Conservation (phyloP, 2,888 invertebrate genomes). For the Plagodis pulveraria region DNA sequence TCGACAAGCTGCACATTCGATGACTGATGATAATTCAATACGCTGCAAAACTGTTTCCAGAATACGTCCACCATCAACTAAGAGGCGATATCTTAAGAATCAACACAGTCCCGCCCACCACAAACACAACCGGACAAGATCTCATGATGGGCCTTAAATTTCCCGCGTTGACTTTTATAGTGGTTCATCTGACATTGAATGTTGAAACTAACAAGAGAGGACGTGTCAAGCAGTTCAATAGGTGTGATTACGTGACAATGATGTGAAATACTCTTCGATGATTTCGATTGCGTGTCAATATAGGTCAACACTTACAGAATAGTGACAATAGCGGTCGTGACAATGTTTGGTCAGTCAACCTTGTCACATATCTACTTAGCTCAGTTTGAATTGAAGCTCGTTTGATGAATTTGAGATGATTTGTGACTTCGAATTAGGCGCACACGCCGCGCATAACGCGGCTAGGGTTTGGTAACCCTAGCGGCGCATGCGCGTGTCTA, state of each 20-base stretch:
- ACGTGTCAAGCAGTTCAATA: conserved; percentile 54
- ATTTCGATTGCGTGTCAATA: conserved; percentile 16
- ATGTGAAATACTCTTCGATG: conserved; percentile 21
- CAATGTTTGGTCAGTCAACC: conserved; percentile 13
- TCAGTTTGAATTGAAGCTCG: background rate
- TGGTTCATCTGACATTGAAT: conserved; percentile 68
- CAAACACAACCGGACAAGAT: conserved; percentile 61
- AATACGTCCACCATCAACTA: conserved; percentile 50
- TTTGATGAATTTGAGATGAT: too few species aligned
- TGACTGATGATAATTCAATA: background rate
- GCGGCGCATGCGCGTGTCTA: too few species aligned
- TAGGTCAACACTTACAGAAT: conserved; percentile 16
- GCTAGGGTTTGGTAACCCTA: too few species aligned
- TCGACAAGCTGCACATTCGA: background rate
- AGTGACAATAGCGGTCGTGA: background rate
- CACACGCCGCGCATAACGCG: too few species aligned
- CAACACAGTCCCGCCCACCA: conserved; percentile 70
- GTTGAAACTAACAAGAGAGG: conserved; percentile 54
- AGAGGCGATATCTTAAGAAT: conserved; percentile 66
- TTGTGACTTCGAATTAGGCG: too few species aligned
- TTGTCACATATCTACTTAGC: conserved; percentile 15
- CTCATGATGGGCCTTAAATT: conserved; percentile 69
- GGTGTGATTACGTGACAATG: conserved; percentile 55
- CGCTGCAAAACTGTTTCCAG: conserved; percentile 26
- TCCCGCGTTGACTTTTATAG: conserved; percentile 69